Evolutionary conservation across 2,113 vertebrate genomes (phyloP).

Genomic region (Colius striatus): DNA sequence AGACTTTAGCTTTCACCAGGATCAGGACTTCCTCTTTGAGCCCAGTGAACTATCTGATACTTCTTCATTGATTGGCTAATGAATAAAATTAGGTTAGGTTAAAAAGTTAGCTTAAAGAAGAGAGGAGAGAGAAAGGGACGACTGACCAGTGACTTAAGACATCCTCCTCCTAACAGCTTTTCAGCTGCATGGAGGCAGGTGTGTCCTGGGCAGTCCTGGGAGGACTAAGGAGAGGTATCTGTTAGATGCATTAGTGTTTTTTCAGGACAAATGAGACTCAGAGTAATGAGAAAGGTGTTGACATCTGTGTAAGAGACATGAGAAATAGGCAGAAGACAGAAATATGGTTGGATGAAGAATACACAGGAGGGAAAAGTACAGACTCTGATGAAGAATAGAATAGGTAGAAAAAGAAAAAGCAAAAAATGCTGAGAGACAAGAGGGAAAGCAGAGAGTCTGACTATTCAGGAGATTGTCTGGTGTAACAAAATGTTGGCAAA

Average conservation of each 20-base stretch:
- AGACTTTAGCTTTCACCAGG: neutral
- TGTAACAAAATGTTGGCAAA: neutral
- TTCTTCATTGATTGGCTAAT: neutral
- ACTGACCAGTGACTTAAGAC: neutral
- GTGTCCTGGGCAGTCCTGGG: neutral
- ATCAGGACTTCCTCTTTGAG: neutral
- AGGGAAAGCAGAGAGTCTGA: neutral
- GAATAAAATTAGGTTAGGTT: neutral
- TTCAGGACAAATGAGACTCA: neutral
- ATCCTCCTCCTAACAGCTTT: neutral
- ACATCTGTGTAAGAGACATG: neutral
- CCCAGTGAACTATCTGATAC: neutral
- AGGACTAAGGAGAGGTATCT: neutral
- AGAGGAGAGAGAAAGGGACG: neutral
- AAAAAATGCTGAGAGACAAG: neutral
- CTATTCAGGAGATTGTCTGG: neutral
- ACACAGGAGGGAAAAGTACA: neutral
- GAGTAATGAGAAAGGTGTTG: neutral
- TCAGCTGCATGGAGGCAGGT: neutral
- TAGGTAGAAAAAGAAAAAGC: neutral
- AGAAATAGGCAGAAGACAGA: neutral
- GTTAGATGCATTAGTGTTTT: neutral
- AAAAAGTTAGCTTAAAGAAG: neutral
- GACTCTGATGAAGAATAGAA: neutral
- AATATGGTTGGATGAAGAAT: neutral